A percentile compares a stretch with the other conserved stretches of the same genome.
Evolutionary conservation across 2,888 invertebrate genomes (phyloP).

Genomic region (Amiota minor): DNA sequence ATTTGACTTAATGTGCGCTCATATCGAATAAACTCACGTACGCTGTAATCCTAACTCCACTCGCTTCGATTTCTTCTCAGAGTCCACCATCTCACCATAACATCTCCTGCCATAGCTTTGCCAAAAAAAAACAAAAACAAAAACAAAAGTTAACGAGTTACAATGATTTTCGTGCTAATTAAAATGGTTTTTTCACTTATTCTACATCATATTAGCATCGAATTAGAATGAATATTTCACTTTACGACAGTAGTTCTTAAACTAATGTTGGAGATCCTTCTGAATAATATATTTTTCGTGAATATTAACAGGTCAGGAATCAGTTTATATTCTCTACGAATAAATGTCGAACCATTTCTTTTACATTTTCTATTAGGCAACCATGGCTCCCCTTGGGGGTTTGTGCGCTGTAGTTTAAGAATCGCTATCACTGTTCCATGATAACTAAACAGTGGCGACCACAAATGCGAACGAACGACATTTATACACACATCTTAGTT

Average conservation of each 20-base stretch:
- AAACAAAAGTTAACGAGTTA: slow-evolving; percentile 61
- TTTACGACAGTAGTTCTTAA: too few species aligned
- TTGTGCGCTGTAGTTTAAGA: too few species aligned
- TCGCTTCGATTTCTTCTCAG: too few species aligned
- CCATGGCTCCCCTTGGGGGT: too few species aligned
- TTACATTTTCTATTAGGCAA: too few species aligned
- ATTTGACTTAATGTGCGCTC: slow-evolving; percentile 34
- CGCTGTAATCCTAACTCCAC: background rate
- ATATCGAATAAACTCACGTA: slow-evolving; percentile 45
- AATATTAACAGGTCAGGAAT: too few species aligned
- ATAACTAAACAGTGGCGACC: too few species aligned
- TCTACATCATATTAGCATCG: slow-evolving; percentile 61
- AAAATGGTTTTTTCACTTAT: slow-evolving; percentile 69
- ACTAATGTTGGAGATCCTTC: too few species aligned
- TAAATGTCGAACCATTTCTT: too few species aligned
- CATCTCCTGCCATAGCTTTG: background rate
- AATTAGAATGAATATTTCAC: background rate
- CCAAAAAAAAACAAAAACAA: background rate
- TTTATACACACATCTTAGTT: background rate
- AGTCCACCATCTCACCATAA: background rate
- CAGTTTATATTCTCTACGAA: too few species aligned
- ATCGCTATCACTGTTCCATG: too few species aligned
- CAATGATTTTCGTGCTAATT: slow-evolving; percentile 67
- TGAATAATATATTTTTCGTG: too few species aligned
- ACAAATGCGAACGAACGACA: slow-evolving; percentile 4